phyloP scores from a whole-genome alignment of 2,797 vertebrate species.

The Botia kubotai region DNA sequence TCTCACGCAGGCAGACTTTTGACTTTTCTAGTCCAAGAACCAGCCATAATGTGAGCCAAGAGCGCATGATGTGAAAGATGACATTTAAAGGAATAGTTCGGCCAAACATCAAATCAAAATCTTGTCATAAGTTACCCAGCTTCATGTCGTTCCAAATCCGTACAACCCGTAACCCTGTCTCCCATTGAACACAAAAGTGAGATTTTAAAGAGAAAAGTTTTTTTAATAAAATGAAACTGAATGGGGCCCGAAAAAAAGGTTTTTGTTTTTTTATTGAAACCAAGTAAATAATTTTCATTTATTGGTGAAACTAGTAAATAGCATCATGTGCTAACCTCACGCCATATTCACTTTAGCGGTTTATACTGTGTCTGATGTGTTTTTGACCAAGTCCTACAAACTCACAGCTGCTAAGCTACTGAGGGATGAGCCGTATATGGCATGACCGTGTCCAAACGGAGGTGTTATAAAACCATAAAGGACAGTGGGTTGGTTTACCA shows the following conservation, averaged over 20 bases:
- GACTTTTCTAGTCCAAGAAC: background rate
- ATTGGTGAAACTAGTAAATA: too few species aligned
- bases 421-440: conserved; percentile 58
- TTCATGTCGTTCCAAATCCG: background rate
- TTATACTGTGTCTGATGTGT: background rate
- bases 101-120: background rate
- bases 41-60: background rate
- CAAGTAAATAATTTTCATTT: too few species aligned
- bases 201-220: too few species aligned
- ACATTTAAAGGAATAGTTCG: background rate
- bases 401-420: conserved; percentile 57
- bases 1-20: conserved; percentile 3
- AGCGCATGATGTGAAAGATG: background rate
- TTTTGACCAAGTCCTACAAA: conserved; percentile 30
- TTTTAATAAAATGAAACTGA: too few species aligned
- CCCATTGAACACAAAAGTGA: too few species aligned
- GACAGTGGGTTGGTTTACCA: conserved; percentile 45
- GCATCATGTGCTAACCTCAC: background rate
- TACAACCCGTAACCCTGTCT: background rate
- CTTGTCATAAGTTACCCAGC: background rate
- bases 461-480: conserved; percentile 67
- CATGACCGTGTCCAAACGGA: conserved; percentile 52
- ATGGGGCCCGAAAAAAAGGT: too few species aligned
- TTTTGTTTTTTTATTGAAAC: too few species aligned
- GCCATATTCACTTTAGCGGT: conserved; percentile 22